Percentiles rank a stretch among this genome's conserved stretches.
phyloP scores from a whole-genome alignment of 2,888 invertebrate genomes.

The Drosophila multiciliata region DNA sequence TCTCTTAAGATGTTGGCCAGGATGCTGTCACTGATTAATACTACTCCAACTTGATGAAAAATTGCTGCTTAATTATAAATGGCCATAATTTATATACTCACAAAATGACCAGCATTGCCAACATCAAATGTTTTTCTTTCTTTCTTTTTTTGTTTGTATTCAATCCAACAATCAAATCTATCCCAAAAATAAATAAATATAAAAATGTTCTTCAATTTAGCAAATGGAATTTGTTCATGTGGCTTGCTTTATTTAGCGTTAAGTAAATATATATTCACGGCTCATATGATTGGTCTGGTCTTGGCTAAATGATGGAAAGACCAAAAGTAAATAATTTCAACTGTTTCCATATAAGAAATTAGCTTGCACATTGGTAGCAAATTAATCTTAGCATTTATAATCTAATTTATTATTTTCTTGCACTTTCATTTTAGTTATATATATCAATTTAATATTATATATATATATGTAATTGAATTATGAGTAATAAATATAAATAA shows the following conservation, averaged over 20 bases:
- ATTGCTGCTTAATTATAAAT: not conserved
- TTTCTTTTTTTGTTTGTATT: not conserved
- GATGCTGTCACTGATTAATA: not conserved
- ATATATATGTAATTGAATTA: not conserved
- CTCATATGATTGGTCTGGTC: not conserved
- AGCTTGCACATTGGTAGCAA: not conserved
- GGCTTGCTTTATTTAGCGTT: slow-evolving; percentile 9
- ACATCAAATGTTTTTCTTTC: slow-evolving; percentile 7
- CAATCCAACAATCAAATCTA: not conserved
- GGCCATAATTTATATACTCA: not conserved
- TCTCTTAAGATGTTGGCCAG: not conserved
- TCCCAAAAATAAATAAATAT: not conserved
- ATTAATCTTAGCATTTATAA: not conserved
- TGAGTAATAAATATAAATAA: not conserved
- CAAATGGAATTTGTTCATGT: slow-evolving; percentile 10
- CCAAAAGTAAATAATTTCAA: not conserved
- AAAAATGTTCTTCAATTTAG: slow-evolving; percentile 4
- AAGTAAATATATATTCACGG: slow-evolving; percentile 1
- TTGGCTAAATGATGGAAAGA: not conserved
- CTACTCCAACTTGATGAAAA: not conserved
- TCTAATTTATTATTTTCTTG: not conserved
- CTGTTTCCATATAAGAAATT: slow-evolving; percentile 1
- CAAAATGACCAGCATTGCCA: not conserved
- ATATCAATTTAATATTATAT: too few species aligned
- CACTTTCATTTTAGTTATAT: too few species aligned